These are phyloP conservation scores for Mythimna impura DNA, from an alignment of 2,888 invertebrate species.

Conservation along the genomic window DNA sequence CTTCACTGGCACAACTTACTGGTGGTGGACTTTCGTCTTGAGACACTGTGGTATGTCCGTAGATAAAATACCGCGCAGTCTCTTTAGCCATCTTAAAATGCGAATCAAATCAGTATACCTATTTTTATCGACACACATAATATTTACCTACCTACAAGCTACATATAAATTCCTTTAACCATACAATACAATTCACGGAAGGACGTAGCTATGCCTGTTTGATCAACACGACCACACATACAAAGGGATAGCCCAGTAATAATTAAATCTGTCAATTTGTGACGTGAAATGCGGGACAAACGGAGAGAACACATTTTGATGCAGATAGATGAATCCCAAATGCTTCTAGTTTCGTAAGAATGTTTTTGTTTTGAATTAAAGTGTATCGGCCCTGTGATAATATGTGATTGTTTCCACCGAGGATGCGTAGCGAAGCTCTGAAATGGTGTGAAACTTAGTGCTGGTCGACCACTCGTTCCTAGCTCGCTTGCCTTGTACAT, in stretches of 20 bases:
- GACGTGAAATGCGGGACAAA: conserved; percentile 19
- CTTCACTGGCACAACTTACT: too few species aligned
- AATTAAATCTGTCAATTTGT: conserved; percentile 36
- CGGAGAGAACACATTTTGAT: conserved; percentile 12
- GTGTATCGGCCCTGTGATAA: background rate
- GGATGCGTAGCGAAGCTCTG: background rate
- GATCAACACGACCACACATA: conserved; percentile 18
- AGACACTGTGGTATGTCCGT: too few species aligned
- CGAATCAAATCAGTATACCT: background rate
- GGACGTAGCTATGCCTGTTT: conserved; percentile 4
- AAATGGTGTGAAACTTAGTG: background rate
- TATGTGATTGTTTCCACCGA: background rate
- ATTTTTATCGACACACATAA: background rate
- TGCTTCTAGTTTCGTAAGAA: conserved; percentile 12
- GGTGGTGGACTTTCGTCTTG: too few species aligned
- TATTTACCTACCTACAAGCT: background rate
- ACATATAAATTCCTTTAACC: background rate
- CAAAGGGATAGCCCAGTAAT: conserved; percentile 45
- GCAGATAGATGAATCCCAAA: conserved; percentile 9
- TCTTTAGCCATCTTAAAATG: too few species aligned
- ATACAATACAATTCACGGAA: conserved; percentile 5
- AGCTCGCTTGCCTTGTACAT: too few species aligned
- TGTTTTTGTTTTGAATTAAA: background rate
- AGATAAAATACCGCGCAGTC: too few species aligned
- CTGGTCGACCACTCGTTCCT: too few species aligned